Evolutionary conservation across 2,797 vertebrate genomes (phyloP).

Genomic region (Phalloptychus januarius): DNA sequence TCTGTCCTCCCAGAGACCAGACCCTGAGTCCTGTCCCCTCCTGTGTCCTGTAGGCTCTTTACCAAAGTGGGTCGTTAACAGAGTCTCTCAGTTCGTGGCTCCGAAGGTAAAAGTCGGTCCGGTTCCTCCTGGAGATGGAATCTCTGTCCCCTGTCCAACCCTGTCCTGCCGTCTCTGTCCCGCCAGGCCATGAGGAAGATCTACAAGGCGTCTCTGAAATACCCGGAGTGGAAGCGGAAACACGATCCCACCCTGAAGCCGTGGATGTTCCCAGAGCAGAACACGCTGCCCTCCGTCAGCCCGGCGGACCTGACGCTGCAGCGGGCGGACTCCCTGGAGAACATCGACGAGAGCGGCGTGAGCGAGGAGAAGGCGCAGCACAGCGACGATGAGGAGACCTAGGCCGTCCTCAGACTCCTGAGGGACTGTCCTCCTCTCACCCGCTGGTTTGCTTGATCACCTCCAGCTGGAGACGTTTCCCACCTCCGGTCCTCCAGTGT

Average conservation of each 20-base stretch:
- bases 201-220: slow-evolving; percentile 89
- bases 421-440: background rate
- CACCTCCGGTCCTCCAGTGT: background rate
- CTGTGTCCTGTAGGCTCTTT: slow-evolving; percentile 82
- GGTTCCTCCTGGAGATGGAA: background rate
- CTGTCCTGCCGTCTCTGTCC: background rate
- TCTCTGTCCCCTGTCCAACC: background rate
- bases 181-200: slow-evolving; percentile 87
- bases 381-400: slow-evolving; percentile 84
- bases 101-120: slow-evolving; percentile 83
- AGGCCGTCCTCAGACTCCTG: background rate
- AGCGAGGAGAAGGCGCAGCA: slow-evolving; percentile 78
- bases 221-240: slow-evolving; percentile 86
- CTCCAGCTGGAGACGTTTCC: slow-evolving; percentile 6
- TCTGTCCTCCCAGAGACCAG: background rate
- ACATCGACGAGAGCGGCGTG: slow-evolving; percentile 85
- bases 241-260: slow-evolving; percentile 84
- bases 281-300: slow-evolving; percentile 79
- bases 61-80: slow-evolving; percentile 93
- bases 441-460: slow-evolving; percentile 24
- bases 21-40: background rate
- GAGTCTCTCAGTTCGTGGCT: slow-evolving; percentile 89
- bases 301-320: slow-evolving; percentile 79
- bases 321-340: slow-evolving; percentile 84
- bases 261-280: slow-evolving; percentile 87